A percentile compares a stretch with the other conserved stretches of the same genome.
Conservation (phyloP, 1,140 invertebrate species). For the Aphelenchoides besseyi region DNA sequence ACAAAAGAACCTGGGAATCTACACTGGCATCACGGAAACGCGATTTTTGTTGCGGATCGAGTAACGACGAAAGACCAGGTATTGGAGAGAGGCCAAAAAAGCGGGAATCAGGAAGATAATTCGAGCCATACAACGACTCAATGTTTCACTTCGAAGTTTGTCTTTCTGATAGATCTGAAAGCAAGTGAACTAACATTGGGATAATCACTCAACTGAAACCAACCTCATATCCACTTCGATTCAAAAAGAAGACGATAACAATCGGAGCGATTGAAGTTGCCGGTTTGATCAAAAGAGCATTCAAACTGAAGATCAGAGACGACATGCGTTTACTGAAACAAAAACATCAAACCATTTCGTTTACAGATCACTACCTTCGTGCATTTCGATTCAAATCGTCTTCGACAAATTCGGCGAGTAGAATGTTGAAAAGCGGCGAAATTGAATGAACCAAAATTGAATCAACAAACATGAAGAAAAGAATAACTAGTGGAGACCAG, state of each 20-base stretch:
- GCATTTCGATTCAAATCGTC: conserved; percentile 50
- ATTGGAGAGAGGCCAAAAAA: conserved; percentile 35
- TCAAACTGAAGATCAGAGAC: conserved; percentile 47
- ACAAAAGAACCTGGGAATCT: no score
- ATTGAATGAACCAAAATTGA: conserved; percentile 56
- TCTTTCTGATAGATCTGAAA: conserved; percentile 34
- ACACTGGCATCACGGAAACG: conserved; percentile 24
- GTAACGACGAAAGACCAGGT: conserved; percentile 35
- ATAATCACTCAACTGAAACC: neutral
- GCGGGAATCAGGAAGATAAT: conserved; percentile 15
- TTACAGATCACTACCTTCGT: conserved; percentile 28
- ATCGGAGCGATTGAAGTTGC: conserved; percentile 49
- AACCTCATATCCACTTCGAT: conserved; percentile 42
- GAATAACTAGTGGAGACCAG: conserved; percentile 43
- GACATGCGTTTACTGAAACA: conserved; percentile 32
- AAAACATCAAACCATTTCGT: conserved; percentile 3
- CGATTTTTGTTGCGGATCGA: conserved; percentile 40
- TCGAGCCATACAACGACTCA: neutral
- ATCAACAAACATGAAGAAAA: conserved; percentile 60
- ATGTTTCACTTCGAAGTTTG: conserved; percentile 22
- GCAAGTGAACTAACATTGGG: conserved; percentile 1
- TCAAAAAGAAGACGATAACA: conserved; percentile 48
- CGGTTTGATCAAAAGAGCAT: conserved; percentile 49
- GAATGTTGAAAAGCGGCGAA: conserved; percentile 57
- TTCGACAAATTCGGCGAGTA: conserved; percentile 60